Percentiles rank a stretch among this genome's conserved stretches.
phyloP scores from a whole-genome alignment of 1,140 invertebrate species.

The Atta colombica region DNA sequence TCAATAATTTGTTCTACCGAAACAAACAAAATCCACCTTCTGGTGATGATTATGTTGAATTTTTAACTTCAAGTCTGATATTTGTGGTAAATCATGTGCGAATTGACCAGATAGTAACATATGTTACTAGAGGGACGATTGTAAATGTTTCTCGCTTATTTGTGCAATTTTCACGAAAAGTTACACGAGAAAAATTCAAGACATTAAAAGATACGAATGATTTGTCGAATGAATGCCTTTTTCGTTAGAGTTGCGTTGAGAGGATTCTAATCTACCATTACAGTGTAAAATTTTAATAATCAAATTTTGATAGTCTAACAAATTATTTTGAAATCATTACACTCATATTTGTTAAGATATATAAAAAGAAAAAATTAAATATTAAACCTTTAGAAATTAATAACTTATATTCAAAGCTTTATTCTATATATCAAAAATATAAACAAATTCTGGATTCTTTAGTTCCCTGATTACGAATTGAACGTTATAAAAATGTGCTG shows the following conservation, averaged over 20 bases:
- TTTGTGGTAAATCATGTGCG: conserved; percentile 29
- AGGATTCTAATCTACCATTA: not conserved
- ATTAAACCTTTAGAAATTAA: not conserved
- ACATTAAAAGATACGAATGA: not conserved
- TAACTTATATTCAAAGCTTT: too few species aligned
- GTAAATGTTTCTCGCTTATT: conserved; percentile 27
- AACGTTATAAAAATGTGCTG: too few species aligned
- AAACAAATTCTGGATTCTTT: too few species aligned
- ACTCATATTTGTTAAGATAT: not conserved
- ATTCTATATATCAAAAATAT: too few species aligned
- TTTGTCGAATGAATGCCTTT: not conserved
- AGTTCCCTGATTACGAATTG: too few species aligned
- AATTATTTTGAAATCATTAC: not conserved
- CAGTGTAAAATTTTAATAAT: not conserved
- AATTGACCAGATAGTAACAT: conserved; percentile 7
- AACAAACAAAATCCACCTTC: conserved; percentile 63
- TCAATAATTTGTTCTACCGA: conserved; percentile 73
- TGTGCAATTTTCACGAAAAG: not conserved
- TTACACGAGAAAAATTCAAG: not conserved
- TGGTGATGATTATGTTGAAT: not conserved
- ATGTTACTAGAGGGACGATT: conserved; percentile 5
- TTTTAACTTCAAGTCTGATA: conserved; percentile 19
- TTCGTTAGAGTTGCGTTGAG: not conserved
- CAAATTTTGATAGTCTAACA: not conserved
- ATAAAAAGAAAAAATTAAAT: conserved; percentile 10